Evolutionary conservation across 2,888 invertebrate genomes (phyloP).

Genomic region (Bellardia pandia): DNA sequence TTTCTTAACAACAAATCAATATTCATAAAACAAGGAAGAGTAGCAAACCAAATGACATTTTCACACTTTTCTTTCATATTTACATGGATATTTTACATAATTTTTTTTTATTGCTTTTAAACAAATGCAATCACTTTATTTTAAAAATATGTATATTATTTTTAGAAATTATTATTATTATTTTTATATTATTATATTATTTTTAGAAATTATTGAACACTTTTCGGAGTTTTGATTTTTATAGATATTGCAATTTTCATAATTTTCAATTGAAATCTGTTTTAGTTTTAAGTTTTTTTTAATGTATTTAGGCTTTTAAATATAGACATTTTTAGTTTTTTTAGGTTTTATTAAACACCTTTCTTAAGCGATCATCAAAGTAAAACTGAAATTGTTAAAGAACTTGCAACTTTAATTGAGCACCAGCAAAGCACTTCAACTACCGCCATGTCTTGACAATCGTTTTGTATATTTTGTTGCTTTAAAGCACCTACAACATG

Average conservation of each 20-base stretch:
- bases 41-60: slow-evolving; percentile 32
- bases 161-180: too few species aligned
- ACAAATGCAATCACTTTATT: not conserved
- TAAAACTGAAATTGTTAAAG: slow-evolving; percentile 70
- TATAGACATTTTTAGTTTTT: slow-evolving; percentile 19
- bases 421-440: slow-evolving; percentile 55
- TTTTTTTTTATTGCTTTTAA: not conserved
- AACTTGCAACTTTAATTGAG: slow-evolving; percentile 71
- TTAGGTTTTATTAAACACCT: slow-evolving; percentile 64
- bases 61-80: slow-evolving; percentile 25
- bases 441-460: slow-evolving; percentile 43
- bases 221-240: not conserved
- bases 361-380: slow-evolving; percentile 70
- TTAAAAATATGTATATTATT: not conserved
- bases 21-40: slow-evolving; percentile 60
- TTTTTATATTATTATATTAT: not conserved
- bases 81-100: not conserved
- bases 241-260: not conserved
- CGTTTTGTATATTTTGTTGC: not conserved
- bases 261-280: not conserved
- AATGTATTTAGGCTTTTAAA: slow-evolving; percentile 13
- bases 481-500: slow-evolving; percentile 62
- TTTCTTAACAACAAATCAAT: slow-evolving; percentile 48
- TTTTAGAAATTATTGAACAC: not conserved
- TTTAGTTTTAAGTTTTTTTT: not conserved